phyloP scores from a whole-genome alignment of 1,140 invertebrate species.

The Diplogasteroides magnus region DNA sequence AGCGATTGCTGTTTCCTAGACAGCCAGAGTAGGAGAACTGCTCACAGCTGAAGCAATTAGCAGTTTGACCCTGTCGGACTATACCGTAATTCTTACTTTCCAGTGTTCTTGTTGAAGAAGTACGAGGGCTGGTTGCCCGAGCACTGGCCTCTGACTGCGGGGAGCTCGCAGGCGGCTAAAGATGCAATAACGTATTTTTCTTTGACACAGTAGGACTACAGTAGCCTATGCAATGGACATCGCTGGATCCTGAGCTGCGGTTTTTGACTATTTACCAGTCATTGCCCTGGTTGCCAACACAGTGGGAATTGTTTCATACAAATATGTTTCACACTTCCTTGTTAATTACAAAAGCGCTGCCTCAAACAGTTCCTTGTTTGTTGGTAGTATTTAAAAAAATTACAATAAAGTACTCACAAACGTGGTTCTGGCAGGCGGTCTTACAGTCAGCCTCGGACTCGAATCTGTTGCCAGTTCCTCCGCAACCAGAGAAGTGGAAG shows the following conservation, averaged over 20 bases:
- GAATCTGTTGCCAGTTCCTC: conserved; percentile 62
- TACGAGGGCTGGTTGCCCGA: conserved; percentile 66
- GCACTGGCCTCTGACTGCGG: conserved; percentile 75
- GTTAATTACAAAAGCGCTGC: background rate
- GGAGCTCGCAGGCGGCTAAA: conserved; percentile 70
- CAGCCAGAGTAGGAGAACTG: conserved; percentile 67
- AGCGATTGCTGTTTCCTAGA: conserved; percentile 76
- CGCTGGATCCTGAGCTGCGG: background rate
- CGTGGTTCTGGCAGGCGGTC: conserved; percentile 64
- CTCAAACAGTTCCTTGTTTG: background rate
- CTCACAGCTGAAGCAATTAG: conserved; percentile 62
- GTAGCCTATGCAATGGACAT: background rate
- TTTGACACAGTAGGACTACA: background rate
- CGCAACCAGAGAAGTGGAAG: conserved; percentile 84
- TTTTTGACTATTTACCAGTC: background rate
- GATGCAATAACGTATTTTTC: background rate
- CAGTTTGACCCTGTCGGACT: conserved; percentile 57
- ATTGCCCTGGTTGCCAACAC: background rate
- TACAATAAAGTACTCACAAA: conserved; percentile 35
- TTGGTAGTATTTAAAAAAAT: background rate
- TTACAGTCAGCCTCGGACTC: conserved; percentile 71
- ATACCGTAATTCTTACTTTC: conserved; percentile 68
- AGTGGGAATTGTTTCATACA: background rate
- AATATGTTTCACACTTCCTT: background rate
- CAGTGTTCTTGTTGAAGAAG: conserved; percentile 68